phyloP scores from a whole-genome alignment of 2,113 vertebrate genomes.

The Labeo catla region DNA sequence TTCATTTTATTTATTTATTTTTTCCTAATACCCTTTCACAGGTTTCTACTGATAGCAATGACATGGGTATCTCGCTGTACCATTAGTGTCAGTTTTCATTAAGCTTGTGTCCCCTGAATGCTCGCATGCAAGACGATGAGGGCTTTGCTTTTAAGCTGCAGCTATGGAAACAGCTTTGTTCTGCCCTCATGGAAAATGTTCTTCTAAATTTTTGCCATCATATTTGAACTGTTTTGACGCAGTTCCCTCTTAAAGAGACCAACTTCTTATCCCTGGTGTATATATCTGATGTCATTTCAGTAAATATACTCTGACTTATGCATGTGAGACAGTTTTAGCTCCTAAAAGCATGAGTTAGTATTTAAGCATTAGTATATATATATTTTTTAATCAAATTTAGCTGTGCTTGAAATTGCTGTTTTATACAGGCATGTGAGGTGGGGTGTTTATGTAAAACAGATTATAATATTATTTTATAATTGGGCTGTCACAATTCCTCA shows the following conservation, averaged over 20 bases:
- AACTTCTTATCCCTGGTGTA: neutral
- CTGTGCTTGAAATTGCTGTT: neutral
- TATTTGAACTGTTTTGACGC: constrained; percentile 39
- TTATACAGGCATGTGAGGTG: neutral
- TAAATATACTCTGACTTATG: neutral
- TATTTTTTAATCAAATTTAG: neutral
- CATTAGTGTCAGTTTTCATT: constrained; percentile 61
- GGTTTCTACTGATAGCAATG: constrained; percentile 36
- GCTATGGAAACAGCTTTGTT: constrained; percentile 63
- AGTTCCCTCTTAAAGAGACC: constrained; percentile 4
- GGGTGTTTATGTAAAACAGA: too few relatives aligned
- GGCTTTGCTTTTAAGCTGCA: constrained; percentile 53
- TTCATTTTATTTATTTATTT: constrained; percentile 8
- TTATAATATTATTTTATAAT: too few relatives aligned
- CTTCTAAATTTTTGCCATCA: constrained; percentile 29
- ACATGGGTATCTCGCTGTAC: constrained; percentile 39
- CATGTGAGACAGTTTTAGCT: neutral
- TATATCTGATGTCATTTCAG: neutral
- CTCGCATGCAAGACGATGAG: constrained; percentile 52
- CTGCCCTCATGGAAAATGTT: constrained; percentile 52
- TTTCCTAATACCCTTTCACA: constrained; percentile 32
- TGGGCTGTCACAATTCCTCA: too few relatives aligned
- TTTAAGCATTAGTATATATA: neutral
- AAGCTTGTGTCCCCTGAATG: constrained; percentile 49
- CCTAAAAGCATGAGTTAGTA: neutral